These are phyloP conservation scores for Eremobia ochroleuca DNA, from an alignment of 2,888 invertebrate species.

Conservation along the genomic window DNA sequence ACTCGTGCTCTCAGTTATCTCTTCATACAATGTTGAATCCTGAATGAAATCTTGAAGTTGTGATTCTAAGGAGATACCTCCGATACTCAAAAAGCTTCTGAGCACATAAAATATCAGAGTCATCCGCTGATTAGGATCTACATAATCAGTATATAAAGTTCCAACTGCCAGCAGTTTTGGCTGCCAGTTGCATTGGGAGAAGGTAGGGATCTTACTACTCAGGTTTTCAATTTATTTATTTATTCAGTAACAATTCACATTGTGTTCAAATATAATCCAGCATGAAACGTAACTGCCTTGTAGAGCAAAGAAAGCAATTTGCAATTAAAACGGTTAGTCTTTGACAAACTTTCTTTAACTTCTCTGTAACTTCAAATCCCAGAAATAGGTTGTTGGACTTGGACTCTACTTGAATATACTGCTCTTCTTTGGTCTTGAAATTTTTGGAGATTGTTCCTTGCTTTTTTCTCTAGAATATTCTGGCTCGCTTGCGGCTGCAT, in stretches of 20 bases:
- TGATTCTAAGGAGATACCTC: background rate
- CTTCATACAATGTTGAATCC: background rate
- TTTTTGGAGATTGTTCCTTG: background rate
- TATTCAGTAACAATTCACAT: background rate
- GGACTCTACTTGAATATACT: background rate
- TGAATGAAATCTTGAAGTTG: background rate
- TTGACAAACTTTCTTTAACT: background rate
- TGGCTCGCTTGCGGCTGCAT: too few species aligned
- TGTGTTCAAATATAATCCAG: background rate
- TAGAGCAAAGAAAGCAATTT: background rate
- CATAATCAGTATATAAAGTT: background rate
- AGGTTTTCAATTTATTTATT: background rate
- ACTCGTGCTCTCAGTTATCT: constrained; percentile 18
- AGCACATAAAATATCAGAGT: background rate
- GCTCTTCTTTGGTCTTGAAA: background rate
- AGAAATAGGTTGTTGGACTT: too few species aligned
- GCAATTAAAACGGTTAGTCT: background rate
- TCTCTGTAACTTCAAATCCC: background rate
- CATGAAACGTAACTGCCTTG: background rate
- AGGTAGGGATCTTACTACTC: background rate
- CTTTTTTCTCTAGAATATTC: background rate
- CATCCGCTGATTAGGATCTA: background rate
- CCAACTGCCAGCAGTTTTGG: background rate
- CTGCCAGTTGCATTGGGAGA: background rate
- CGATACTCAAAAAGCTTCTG: background rate